These are phyloP conservation scores for Dryocosmus kuriphilus DNA, from an alignment of 2,888 invertebrate genomes.

Conservation along the genomic window DNA sequence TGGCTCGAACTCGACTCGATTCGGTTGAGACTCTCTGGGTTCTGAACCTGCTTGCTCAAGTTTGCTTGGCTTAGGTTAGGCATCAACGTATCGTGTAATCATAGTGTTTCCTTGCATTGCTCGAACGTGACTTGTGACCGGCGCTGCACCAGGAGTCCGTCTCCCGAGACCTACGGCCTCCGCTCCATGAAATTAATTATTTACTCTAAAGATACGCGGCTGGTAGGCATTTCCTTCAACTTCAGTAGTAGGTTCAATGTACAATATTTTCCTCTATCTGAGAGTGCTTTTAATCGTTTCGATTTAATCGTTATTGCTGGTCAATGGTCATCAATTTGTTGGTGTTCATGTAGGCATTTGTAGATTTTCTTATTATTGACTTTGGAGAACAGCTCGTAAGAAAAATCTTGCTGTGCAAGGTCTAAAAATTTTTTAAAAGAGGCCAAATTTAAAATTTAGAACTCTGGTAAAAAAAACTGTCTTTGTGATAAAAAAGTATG, in stretches of 20 bases:
- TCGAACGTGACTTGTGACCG: slow-evolving; percentile 72
- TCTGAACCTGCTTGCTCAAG: slow-evolving; percentile 56
- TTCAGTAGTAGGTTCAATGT: neutral
- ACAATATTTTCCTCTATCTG: neutral
- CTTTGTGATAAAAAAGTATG: too few relatives aligned
- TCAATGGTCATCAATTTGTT: too few relatives aligned
- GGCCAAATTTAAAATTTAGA: too few relatives aligned
- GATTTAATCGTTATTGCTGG: neutral
- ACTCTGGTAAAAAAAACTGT: too few relatives aligned
- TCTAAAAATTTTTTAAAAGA: too few relatives aligned
- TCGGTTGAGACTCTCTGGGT: slow-evolving; percentile 49
- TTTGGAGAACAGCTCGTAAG: too few relatives aligned
- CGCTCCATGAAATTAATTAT: slow-evolving; percentile 63
- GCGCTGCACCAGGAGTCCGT: slow-evolving; percentile 46
- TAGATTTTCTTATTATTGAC: too few relatives aligned
- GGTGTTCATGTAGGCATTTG: too few relatives aligned
- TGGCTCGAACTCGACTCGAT: slow-evolving; percentile 63
- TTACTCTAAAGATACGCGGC: slow-evolving; percentile 45
- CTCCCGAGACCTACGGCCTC: slow-evolving; percentile 40
- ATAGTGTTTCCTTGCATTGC: slow-evolving; percentile 75
- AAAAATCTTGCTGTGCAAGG: too few relatives aligned
- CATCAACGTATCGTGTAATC: slow-evolving; percentile 72
- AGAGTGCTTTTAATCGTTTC: neutral
- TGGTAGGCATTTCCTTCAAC: slow-evolving; percentile 36
- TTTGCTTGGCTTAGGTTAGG: slow-evolving; percentile 66